These are phyloP conservation scores for Mesochorus sp. DNA, from an alignment of 2,888 invertebrate genomes.

Conservation along the genomic window DNA sequence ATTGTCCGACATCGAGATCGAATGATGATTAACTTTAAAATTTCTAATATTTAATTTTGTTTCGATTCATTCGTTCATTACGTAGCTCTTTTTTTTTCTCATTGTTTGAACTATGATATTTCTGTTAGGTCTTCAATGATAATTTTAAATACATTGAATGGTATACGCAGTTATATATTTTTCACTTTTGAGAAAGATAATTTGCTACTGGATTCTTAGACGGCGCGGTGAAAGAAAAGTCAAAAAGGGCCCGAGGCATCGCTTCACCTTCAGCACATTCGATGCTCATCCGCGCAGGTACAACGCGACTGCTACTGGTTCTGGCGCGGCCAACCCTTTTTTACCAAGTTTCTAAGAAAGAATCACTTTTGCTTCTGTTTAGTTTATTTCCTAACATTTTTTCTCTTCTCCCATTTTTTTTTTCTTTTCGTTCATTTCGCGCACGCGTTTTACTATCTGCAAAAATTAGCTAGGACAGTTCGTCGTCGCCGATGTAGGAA, in stretches of 20 bases:
- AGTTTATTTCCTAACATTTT: conserved; percentile 1
- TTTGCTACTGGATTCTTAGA: conserved; percentile 35
- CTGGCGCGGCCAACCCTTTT: no score
- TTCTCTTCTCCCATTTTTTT: not conserved
- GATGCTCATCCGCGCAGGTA: not conserved
- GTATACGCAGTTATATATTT: not conserved
- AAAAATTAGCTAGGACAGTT: conserved; percentile 54
- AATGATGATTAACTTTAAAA: no score
- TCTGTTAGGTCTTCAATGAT: not conserved
- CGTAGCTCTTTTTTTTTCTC: no score
- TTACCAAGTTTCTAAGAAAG: conserved; percentile 47
- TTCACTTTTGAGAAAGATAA: conserved; percentile 10
- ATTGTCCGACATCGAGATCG: no score
- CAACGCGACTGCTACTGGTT: conserved; percentile 34
- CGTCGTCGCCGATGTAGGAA: conserved; percentile 20
- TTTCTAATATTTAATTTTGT: no score
- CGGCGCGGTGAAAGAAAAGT: not conserved
- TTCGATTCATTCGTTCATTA: no score
- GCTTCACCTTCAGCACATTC: conserved; percentile 48
- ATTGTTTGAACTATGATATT: no score
- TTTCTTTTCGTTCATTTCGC: conserved; percentile 20
- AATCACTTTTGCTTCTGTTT: conserved; percentile 37
- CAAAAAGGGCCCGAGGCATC: conserved; percentile 35
- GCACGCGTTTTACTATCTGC: conserved; percentile 12
- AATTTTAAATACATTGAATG: not conserved